Evolutionary conservation across 2,888 invertebrate species (phyloP), one percentile per base, ranked within the genome.

Genomic region (Desoria tigrina): DNA sequence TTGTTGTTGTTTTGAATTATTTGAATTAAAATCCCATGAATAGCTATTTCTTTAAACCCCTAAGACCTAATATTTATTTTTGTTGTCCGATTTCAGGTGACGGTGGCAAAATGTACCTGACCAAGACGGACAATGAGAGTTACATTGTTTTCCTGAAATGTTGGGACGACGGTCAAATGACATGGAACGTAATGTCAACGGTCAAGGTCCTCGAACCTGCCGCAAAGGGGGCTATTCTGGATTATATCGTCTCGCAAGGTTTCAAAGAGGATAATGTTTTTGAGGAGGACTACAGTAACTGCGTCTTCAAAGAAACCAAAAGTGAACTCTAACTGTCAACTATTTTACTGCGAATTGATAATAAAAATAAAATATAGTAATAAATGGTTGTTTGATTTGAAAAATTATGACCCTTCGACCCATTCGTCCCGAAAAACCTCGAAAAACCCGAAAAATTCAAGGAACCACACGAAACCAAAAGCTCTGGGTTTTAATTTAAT

Each of bases 71-170:
- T n/a, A n/a, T n/a, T 39, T 11, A 39, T 16, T 39, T 39, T 39
- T 9, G 39, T 16, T 39, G 39, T 39, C 39, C 39, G 39, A 11
- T 39, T 39, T 39, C 16, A 63, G 63, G 56, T 6, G n/a, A 27
- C n/a, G 28, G 49, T 26, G 63, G 56, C n/a, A 56, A 55, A 24
- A 51, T 57, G 37, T 63, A 57, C n/a, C n/a, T 63, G 21, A 49
- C 50, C 9, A 24, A 57, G 56, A 58, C 58, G n/a, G 58, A 63
- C 23, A 63, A 63, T 27, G 39, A 58, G 42, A 63, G 32, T 42
- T 63, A 58, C 24, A 28, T 63, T 9, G 49, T 63, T 26, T 58
- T 58, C 32, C 27, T 58, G 2, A 63, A 63, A 23, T 63, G 58
- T 39, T 63, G 63, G 63, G 39, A 58, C 2, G 58, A 58, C 28